Percentiles rank a stretch among this genome's conserved stretches.
Evolutionary conservation across 2,113 vertebrate species (phyloP).

Genomic region (Oryctolagus cuniculus): DNA sequence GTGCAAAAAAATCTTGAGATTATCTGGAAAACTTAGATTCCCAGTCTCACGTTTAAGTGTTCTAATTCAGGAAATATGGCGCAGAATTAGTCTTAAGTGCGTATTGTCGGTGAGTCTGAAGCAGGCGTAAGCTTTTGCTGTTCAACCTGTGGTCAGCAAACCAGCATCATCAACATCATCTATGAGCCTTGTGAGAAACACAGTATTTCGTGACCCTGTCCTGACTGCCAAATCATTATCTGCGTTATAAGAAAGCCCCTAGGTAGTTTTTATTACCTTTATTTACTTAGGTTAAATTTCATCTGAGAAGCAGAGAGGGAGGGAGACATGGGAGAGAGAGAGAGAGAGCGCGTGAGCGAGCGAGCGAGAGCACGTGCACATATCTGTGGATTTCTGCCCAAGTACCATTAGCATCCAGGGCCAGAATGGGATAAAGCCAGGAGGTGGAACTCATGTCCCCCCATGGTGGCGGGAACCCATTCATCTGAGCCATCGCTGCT

Average conservation of each 20-base stretch:
- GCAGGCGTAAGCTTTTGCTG: background rate
- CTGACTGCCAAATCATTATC: background rate
- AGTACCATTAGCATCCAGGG: too few relatives aligned
- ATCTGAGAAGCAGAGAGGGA: too few relatives aligned
- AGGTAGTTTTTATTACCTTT: background rate
- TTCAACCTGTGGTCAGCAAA: background rate
- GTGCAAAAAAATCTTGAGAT: background rate
- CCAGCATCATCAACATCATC: background rate
- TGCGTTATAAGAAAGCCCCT: background rate
- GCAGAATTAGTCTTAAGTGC: background rate
- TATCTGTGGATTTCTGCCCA: too few relatives aligned
- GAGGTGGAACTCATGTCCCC: too few relatives aligned
- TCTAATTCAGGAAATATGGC: background rate
- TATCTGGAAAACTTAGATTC: background rate
- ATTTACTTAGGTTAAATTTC: too few relatives aligned
- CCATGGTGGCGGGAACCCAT: too few relatives aligned
- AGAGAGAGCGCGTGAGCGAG: too few relatives aligned
- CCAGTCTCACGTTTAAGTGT: background rate
- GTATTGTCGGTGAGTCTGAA: background rate
- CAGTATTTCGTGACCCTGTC: background rate
- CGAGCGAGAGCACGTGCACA: too few relatives aligned
- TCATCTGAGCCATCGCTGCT: too few relatives aligned
- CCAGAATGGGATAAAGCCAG: too few relatives aligned
- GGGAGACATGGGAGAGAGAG: too few relatives aligned
- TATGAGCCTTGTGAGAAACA: background rate